Evolutionary conservation across 2,113 vertebrate genomes (phyloP).

Genomic region (Potamarius usumacintae): DNA sequence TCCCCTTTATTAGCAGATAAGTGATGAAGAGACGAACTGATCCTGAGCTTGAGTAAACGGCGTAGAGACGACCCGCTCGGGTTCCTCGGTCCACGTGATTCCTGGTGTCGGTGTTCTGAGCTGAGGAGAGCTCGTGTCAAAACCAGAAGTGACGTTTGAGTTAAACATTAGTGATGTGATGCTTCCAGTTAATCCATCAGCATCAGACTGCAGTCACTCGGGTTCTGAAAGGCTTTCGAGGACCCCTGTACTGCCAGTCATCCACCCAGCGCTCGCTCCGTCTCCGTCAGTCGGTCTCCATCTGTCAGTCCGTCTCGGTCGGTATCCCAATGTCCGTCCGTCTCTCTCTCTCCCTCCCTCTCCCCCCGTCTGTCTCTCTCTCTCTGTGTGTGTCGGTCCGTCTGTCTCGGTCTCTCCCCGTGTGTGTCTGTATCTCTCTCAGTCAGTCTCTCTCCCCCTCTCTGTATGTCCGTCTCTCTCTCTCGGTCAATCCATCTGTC

Average conservation of each 20-base stretch:
- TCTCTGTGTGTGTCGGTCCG: too few species aligned
- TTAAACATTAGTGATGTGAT: conserved; percentile 4
- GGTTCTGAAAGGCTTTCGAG: conserved; percentile 56
- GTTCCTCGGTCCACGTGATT: background rate
- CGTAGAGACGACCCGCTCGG: background rate
- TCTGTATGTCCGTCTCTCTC: too few species aligned
- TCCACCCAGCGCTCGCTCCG: conserved; percentile 30
- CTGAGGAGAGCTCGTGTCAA: background rate
- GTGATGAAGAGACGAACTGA: accelerated
- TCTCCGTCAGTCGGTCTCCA: too few species aligned
- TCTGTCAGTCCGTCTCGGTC: too few species aligned
- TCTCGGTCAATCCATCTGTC: too few species aligned
- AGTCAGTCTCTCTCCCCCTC: too few species aligned
- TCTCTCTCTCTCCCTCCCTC: too few species aligned
- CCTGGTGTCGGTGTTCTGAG: background rate
- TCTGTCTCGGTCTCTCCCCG: too few species aligned
- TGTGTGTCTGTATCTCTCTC: too few species aligned
- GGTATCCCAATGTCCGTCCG: too few species aligned
- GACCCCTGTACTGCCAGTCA: conserved; percentile 61
- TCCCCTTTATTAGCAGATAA: background rate
- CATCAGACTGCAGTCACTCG: conserved; percentile 43
- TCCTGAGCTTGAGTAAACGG: background rate
- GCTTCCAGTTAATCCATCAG: conserved; percentile 46
- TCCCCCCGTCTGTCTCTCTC: too few species aligned
- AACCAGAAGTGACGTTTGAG: background rate